Percentiles rank a stretch among this genome's conserved stretches.
These are phyloP conservation scores for Psittacula derbiana DNA, from an alignment of 2,797 vertebrate species.

Conservation along the genomic window DNA sequence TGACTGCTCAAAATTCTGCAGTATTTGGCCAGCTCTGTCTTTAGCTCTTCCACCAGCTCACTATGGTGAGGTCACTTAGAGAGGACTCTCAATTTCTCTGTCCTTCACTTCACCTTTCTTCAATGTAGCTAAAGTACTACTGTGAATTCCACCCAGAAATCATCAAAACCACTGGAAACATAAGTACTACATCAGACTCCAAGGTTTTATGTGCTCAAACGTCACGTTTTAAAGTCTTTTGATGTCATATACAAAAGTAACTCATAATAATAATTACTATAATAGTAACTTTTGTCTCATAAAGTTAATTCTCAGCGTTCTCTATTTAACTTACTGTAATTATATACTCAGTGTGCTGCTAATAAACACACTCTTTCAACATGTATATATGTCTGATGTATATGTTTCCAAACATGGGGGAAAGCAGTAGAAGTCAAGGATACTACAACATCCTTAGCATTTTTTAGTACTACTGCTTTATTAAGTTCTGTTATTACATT, in stretches of 20 bases:
- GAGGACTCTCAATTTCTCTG: not conserved
- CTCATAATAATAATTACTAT: not conserved
- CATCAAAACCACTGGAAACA: not conserved
- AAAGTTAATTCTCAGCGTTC: slow-evolving; percentile 16
- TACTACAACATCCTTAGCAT: not conserved
- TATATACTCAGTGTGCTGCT: not conserved
- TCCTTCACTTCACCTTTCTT: not conserved
- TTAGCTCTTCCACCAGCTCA: not conserved
- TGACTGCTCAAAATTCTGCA: not conserved
- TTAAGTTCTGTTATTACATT: not conserved
- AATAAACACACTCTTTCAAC: not conserved
- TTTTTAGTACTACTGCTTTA: not conserved
- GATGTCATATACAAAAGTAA: not conserved
- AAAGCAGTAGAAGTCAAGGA: not conserved
- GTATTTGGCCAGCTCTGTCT: not conserved
- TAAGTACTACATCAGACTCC: not conserved
- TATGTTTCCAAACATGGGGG: not conserved
- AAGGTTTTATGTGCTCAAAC: not conserved
- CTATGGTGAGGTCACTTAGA: not conserved
- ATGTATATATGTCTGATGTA: not conserved
- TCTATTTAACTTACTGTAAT: slow-evolving; percentile 18
- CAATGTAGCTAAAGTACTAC: not conserved
- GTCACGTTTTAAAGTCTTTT: not conserved
- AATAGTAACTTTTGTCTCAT: slow-evolving; percentile 14
- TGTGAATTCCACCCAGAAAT: not conserved